Conservation (phyloP, 2,113 vertebrate genomes). For the Epinephelus moara region DNA sequence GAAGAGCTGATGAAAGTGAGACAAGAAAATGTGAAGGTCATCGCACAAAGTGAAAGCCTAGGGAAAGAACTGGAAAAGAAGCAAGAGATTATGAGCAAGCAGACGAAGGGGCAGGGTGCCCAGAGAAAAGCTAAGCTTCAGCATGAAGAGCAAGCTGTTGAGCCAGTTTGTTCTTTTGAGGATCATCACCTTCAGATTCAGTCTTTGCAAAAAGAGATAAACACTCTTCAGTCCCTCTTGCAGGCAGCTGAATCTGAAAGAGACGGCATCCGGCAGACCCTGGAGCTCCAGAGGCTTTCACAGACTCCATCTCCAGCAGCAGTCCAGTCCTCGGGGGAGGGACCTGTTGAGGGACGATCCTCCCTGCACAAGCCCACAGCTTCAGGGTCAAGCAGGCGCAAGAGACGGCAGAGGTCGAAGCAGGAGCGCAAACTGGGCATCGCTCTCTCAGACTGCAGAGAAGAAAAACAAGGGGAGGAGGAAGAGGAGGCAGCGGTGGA, state of each 20-base stretch:
- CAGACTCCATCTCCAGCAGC: slow-evolving; percentile 51
- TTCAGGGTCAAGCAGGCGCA: slow-evolving; percentile 80
- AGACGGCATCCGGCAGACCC: slow-evolving; percentile 54
- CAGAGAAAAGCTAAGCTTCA: slow-evolving; percentile 40
- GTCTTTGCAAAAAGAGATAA: slow-evolving; percentile 68
- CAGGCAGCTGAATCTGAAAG: slow-evolving; percentile 66
- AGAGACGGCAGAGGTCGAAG: slow-evolving; percentile 87
- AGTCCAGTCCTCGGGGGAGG: slow-evolving; percentile 63
- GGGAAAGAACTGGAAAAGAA: slow-evolving; percentile 67
- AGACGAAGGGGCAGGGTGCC: slow-evolving; percentile 36
- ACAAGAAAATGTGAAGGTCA: slow-evolving; percentile 81
- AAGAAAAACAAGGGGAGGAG: slow-evolving; percentile 73
- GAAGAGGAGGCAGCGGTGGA: slow-evolving; percentile 63
- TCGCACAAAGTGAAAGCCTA: slow-evolving; percentile 79
- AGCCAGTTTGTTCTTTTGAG: slow-evolving; percentile 58
- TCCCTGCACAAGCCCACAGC: slow-evolving; percentile 39
- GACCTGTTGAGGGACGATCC: slow-evolving; percentile 65
- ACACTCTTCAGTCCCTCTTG: slow-evolving; percentile 70
- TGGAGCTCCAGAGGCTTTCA: slow-evolving; percentile 70
- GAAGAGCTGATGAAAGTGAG: slow-evolving; percentile 83
- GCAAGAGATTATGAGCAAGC: slow-evolving; percentile 44
- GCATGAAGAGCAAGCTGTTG: slow-evolving; percentile 37
- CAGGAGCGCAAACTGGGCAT: slow-evolving; percentile 74
- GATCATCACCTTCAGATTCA: slow-evolving; percentile 75
- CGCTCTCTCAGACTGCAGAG: slow-evolving; percentile 61